Evolutionary conservation across 2,113 vertebrate genomes (phyloP), one percentile per base, ranked within the genome.

Genomic region (Saguinus midas): DNA sequence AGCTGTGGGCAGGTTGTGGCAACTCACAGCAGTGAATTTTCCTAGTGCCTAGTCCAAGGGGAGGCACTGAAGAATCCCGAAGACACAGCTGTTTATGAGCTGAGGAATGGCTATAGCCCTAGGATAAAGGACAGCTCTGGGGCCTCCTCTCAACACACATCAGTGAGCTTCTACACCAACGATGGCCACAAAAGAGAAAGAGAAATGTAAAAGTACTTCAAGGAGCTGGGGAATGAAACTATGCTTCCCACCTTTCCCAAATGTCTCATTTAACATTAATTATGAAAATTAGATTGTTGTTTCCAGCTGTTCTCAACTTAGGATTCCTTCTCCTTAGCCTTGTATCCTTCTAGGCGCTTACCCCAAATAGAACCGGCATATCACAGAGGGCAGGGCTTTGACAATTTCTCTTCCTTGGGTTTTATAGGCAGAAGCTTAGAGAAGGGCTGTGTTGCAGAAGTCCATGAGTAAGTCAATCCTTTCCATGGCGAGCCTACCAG

Each of bases 211-310:
- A 93, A n/a, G 57, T 16, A 43, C 81, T 89, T 78, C 70, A 52
- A 91, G 48, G 52, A 81, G 21, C n/a, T 72, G 45, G 75, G 61
- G n/a, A 84, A 90, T 10, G 20, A 90, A 96, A 73, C 37, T 27
- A 20, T 11, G 43, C 35, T 93, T 80, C 35, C 80, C 37, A 58
- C 37, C 57, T 48, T 82, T 94, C 93, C 93, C 85, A 72, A 87
- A 87, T 57, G 82, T 78, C 81, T 91, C 85, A 27, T 88, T 98
- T 87, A 64, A 90, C 43, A 85, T 84, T 78, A 90, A 73, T 93
- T 92, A 94, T 58, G 72, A 85, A 93, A 97, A 96, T 95, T 78
- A 78, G 50, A 93, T 37, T 76, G 40, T 73, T 57, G 37, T 58
- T 93, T 73, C 45, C 86, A 94, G 89, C 79, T 96, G 82, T 86